Conservation (phyloP, 1,140 invertebrate species). For the Drosophila funebris region DNA sequence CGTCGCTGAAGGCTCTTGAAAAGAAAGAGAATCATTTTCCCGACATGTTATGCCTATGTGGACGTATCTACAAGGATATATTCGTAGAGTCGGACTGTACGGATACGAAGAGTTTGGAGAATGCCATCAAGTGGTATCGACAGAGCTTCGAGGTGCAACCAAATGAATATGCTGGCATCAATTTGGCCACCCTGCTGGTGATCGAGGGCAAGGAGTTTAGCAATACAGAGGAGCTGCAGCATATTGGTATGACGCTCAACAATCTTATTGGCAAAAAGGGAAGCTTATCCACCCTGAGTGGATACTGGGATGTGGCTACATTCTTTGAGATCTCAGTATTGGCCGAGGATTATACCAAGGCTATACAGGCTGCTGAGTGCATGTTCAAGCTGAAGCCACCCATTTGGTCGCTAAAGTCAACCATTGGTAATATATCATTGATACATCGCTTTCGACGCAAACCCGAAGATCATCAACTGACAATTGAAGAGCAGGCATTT, state of each 20-base stretch:
- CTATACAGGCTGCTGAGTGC: constrained; percentile 98
- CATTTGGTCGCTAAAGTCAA: constrained; percentile 99
- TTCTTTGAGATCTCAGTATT: constrained; percentile 99
- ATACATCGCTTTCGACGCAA: constrained; percentile 97
- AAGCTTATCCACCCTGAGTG: constrained; percentile 94
- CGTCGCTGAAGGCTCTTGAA: constrained; percentile 95
- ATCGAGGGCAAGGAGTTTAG: constrained; percentile 98
- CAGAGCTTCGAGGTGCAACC: constrained; percentile 99
- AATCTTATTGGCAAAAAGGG: constrained; percentile 99
- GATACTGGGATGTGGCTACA: constrained; percentile 99
- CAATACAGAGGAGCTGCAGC: constrained; percentile 94
- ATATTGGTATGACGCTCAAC: constrained; percentile 95
- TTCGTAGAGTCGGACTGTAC: constrained; percentile 97
- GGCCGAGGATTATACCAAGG: constrained; percentile 98
- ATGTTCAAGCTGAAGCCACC: constrained; percentile 99
- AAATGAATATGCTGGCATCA: constrained; percentile 99
- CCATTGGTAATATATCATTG: constrained; percentile 98
- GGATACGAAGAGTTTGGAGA: constrained; percentile 94
- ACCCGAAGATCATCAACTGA: constrained; percentile 87
- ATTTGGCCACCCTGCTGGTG: constrained; percentile 98
- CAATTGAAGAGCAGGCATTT: constrained; percentile 95
- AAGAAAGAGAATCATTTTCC: constrained; percentile 97
- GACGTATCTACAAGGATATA: constrained; percentile 99
- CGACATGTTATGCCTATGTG: constrained; percentile 99
- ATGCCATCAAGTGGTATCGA: constrained; percentile 98